phyloP scores from a whole-genome alignment of 2,113 vertebrate genomes.

The Equus quagga region DNA sequence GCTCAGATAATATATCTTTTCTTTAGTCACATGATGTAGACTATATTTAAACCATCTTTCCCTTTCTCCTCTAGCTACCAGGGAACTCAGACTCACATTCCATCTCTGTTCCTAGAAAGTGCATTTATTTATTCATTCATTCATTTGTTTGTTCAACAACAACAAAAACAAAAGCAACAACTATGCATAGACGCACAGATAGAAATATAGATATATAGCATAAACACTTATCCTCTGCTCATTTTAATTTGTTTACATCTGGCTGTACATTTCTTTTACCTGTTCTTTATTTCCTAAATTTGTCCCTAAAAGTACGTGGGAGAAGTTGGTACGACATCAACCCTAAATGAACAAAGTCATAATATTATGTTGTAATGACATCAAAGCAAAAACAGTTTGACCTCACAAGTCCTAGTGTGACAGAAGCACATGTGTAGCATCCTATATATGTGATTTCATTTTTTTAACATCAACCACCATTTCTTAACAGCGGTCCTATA shows the following conservation, averaged over 20 bases:
- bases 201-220: not conserved
- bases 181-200: not conserved
- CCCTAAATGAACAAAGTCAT: not conserved
- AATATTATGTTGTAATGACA: not conserved
- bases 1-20: not conserved
- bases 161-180: not conserved
- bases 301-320: not conserved
- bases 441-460: not conserved
- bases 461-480: not conserved
- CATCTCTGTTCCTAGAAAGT: not conserved
- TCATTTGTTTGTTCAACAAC: not conserved
- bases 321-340: not conserved
- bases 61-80: not conserved
- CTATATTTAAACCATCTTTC: not conserved
- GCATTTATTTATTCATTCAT: not conserved
- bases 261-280: not conserved
- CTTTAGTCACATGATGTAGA: not conserved
- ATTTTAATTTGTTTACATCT: constrained; percentile 19
- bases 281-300: not conserved
- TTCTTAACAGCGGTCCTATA: not conserved
- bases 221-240: constrained; percentile 4
- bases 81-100: not conserved
- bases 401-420: not conserved
- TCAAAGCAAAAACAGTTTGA: not conserved
- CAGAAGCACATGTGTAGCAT: not conserved